These are phyloP conservation scores for Triplophysa rosa DNA, from an alignment of 2,113 vertebrate species.

Conservation along the genomic window DNA sequence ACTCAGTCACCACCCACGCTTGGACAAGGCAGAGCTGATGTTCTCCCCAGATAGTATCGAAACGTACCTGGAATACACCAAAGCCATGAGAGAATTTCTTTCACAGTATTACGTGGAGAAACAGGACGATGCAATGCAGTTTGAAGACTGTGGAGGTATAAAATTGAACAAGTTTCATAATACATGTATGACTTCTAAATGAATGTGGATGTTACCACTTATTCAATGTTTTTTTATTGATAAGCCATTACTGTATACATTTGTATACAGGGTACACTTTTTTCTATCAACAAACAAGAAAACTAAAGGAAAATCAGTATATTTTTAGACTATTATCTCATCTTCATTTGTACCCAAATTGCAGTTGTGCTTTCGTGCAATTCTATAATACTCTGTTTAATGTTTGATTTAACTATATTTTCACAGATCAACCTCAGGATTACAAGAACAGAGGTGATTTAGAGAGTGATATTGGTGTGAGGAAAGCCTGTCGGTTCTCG, in stretches of 20 bases:
- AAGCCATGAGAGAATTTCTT: conserved; percentile 65
- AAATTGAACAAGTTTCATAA: conserved; percentile 10
- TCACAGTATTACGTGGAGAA: conserved; percentile 71
- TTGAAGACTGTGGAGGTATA: conserved; percentile 85
- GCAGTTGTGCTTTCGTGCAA: too few species aligned
- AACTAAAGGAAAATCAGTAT: too few species aligned
- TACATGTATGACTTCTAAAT: too few species aligned
- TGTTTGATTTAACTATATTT: conserved; percentile 1
- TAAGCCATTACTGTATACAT: not conserved
- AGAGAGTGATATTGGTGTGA: conserved; percentile 72
- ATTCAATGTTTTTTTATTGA: not conserved
- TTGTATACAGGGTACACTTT: too few species aligned
- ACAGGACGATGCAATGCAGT: conserved; percentile 76
- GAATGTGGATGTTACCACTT: not conserved
- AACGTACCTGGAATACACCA: conserved; percentile 73
- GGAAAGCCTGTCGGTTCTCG: conserved; percentile 85
- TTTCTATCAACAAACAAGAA: not conserved
- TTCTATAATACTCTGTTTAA: not conserved
- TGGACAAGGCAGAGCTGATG: conserved; percentile 78
- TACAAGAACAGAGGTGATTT: conserved; percentile 81
- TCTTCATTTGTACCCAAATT: too few species aligned
- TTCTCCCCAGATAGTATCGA: conserved; percentile 67
- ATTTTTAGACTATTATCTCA: too few species aligned
- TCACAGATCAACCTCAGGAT: conserved; percentile 65
- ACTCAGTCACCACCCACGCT: conserved; percentile 68